These are phyloP conservation scores for Phyllostomus hastatus DNA, from an alignment of 2,113 vertebrate genomes.

Conservation along the genomic window DNA sequence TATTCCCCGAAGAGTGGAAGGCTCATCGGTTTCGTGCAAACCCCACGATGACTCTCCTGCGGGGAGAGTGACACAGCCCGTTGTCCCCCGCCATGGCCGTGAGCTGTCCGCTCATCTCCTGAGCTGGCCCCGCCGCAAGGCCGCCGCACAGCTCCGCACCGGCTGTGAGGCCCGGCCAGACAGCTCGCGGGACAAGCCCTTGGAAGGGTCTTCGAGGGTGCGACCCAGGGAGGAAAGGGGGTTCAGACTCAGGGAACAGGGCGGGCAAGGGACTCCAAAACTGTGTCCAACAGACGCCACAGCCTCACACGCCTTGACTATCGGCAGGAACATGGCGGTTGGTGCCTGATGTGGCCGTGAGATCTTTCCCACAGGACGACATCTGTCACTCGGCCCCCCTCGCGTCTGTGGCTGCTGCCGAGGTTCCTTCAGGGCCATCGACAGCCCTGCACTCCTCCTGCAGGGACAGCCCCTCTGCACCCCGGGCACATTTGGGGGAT, in stretches of 20 bases:
- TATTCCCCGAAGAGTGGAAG: background rate
- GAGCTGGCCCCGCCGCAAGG: rapidly evolving
- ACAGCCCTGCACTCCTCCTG: background rate
- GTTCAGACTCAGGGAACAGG: background rate
- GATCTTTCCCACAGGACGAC: rapidly evolving
- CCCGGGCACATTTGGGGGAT: rapidly evolving
- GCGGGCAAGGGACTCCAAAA: background rate
- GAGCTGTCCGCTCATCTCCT: background rate
- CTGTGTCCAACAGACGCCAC: rapidly evolving
- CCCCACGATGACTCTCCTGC: background rate
- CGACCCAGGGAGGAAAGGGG: background rate
- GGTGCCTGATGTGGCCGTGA: rapidly evolving
- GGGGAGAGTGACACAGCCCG: background rate
- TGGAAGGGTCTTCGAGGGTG: background rate
- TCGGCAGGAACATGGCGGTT: rapidly evolving
- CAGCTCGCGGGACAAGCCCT: rapidly evolving
- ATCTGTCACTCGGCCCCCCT: rapidly evolving
- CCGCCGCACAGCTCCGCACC: rapidly evolving
- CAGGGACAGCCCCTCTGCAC: background rate
- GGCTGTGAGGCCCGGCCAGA: rapidly evolving
- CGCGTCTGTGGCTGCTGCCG: no score
- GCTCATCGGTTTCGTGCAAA: background rate
- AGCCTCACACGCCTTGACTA: rapidly evolving
- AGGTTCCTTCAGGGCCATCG: rapidly evolving
- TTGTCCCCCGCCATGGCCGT: rapidly evolving